Evolutionary conservation across 2,797 vertebrate species (phyloP).

Genomic region (Microhierax caerulescens): DNA sequence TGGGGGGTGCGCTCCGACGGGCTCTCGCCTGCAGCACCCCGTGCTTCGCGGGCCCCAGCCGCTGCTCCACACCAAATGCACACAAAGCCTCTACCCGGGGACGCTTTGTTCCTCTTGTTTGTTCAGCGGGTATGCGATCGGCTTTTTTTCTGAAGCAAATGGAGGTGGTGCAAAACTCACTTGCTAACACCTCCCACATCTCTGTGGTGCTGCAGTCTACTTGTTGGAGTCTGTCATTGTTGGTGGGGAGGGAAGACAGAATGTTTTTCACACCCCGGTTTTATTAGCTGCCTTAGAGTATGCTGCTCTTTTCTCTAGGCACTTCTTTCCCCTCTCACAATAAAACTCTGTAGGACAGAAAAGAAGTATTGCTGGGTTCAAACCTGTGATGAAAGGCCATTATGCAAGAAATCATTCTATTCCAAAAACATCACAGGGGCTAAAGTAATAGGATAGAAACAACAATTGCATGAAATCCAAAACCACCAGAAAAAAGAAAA

Average conservation of each 20-base stretch:
- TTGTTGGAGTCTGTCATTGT: background rate
- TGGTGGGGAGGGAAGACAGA: background rate
- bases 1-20: fast-evolving
- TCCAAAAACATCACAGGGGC: background rate
- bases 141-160: background rate
- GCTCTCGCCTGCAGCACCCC: too few relatives aligned
- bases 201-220: fast-evolving
- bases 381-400: background rate
- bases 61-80: fast-evolving
- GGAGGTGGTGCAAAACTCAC: background rate
- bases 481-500: background rate
- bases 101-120: background rate
- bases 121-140: fast-evolving
- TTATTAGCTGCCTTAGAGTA: fast-evolving
- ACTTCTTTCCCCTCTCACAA: background rate
- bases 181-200: background rate
- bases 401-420: background rate
- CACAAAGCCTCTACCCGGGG: background rate
- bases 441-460: background rate
- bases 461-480: background rate
- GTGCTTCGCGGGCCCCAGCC: background rate
- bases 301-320: background rate
- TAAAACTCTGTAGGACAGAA: background rate
- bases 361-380: background rate
- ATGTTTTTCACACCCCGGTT: background rate